A percentile compares a stretch with the other conserved stretches of the same genome.
These are phyloP conservation scores for Ectemnius cavifrons DNA, from an alignment of 2,888 invertebrate species.

Conservation along the genomic window DNA sequence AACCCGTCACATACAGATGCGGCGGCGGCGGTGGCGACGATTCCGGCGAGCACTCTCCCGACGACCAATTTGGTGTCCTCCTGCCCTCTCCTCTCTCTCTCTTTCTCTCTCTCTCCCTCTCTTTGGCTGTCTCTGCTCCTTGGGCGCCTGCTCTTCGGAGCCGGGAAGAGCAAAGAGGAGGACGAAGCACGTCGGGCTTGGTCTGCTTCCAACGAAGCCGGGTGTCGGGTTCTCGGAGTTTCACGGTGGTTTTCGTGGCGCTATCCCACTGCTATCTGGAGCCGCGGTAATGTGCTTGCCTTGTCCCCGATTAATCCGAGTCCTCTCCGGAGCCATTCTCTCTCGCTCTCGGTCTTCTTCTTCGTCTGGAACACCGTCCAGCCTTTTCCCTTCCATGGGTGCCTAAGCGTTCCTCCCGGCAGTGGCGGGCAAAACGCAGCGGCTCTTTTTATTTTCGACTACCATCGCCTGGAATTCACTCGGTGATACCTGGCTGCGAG, in stretches of 20 bases:
- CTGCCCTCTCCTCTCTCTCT: conserved; percentile 29
- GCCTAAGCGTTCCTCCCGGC: conserved; percentile 33
- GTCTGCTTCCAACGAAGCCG: conserved; percentile 56
- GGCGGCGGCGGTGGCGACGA: conserved; percentile 37
- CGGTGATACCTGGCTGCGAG: not conserved
- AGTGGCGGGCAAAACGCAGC: conserved; percentile 44
- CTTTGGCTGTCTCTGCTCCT: conserved; percentile 29
- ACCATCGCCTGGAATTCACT: conserved; percentile 38
- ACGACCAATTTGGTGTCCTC: conserved; percentile 62
- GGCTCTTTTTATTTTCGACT: conserved; percentile 34
- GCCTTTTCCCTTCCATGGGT: too few relatives aligned
- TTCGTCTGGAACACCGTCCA: too few relatives aligned
- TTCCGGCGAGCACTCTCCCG: conserved; percentile 15
- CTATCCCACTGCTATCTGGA: conserved; percentile 66
- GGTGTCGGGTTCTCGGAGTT: conserved; percentile 68
- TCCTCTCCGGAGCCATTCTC: conserved; percentile 60
- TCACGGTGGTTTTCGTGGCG: conserved; percentile 67
- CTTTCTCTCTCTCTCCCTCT: too few relatives aligned
- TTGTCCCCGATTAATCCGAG: conserved; percentile 75
- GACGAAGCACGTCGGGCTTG: not conserved
- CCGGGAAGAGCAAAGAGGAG: too few relatives aligned
- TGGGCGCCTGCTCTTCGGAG: conserved; percentile 28
- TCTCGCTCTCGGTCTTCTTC: too few relatives aligned
- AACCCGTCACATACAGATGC: conserved; percentile 71
- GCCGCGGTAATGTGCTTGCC: conserved; percentile 74